Percentiles rank a stretch among this genome's conserved stretches.
phyloP scores from a whole-genome alignment of 2,888 invertebrate species.

The Ophioninae sp. region DNA sequence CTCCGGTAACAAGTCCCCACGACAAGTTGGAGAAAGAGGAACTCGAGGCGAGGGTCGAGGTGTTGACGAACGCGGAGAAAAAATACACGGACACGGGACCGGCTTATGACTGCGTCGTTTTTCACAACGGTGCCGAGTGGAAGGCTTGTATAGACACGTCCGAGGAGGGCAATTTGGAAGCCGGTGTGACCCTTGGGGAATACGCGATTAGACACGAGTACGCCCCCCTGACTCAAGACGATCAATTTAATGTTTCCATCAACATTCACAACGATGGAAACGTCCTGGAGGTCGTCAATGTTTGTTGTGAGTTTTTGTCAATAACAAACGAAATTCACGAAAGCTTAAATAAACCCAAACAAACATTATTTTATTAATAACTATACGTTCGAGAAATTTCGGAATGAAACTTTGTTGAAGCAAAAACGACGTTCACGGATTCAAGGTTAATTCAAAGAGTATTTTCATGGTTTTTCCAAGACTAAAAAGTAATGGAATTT shows the following conservation, averaged over 20 bases:
- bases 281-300: conserved; percentile 94
- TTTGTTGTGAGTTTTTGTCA: conserved; percentile 89
- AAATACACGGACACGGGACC: conserved; percentile 94
- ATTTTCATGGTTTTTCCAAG: too few species aligned
- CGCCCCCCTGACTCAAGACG: conserved; percentile 88
- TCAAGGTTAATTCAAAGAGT: too few species aligned
- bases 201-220: conserved; percentile 91
- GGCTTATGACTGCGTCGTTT: conserved; percentile 95
- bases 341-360: background rate
- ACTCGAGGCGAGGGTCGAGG: conserved; percentile 91
- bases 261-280: conserved; percentile 96
- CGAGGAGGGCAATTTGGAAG: conserved; percentile 90
- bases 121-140: conserved; percentile 96
- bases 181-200: conserved; percentile 90
- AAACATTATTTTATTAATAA: conserved; percentile 1
- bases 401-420: too few species aligned
- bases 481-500: too few species aligned
- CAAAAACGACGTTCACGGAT: too few species aligned
- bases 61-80: conserved; percentile 91
- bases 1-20: conserved; percentile 83
- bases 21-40: conserved; percentile 95
- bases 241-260: conserved; percentile 93
- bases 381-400: too few species aligned
- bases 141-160: conserved; percentile 93
- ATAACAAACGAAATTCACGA: background rate